A percentile compares a stretch with the other conserved stretches of the same genome.
Evolutionary conservation across 2,888 invertebrate species (phyloP).

Genomic region (Conus canariensis): DNA sequence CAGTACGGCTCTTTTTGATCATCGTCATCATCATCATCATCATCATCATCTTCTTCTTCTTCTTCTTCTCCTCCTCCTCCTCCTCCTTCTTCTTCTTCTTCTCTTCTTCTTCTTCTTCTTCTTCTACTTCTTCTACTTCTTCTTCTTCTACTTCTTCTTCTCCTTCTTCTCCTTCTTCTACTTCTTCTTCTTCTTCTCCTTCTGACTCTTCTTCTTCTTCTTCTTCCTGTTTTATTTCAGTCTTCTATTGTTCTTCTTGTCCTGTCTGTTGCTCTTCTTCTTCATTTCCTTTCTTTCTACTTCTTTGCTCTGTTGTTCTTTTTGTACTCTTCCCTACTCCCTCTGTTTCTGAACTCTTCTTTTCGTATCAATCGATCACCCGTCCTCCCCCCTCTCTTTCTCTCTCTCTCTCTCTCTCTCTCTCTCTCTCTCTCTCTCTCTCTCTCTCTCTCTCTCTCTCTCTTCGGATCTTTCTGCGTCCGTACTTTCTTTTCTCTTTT

Average conservation of each 20-base stretch:
- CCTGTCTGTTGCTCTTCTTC: neutral
- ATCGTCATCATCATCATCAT: too few relatives aligned
- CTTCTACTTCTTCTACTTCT: neutral
- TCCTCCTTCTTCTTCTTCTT: too few relatives aligned
- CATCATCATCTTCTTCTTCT: too few relatives aligned
- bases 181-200: neutral
- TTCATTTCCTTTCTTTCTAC: neutral
- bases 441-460: neutral
- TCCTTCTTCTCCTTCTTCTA: neutral
- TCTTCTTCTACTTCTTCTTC: neutral
- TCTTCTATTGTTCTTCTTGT: neutral
- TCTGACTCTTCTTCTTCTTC: neutral
- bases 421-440: conserved; percentile 23
- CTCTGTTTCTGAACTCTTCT: neutral
- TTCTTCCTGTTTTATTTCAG: neutral
- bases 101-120: too few relatives aligned
- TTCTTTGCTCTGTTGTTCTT: neutral
- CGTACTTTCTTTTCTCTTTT: neutral
- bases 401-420: neutral
- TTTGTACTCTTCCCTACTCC: neutral
- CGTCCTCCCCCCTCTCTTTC: too few relatives aligned
- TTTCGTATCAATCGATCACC: too few relatives aligned
- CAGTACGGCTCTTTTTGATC: too few relatives aligned
- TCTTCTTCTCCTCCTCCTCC: too few relatives aligned
- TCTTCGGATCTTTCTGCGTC: neutral